Base-by-base conservation (phyloP, 92 coral and sea anemone genomes). In the Zoanthus sociatus region DNA sequence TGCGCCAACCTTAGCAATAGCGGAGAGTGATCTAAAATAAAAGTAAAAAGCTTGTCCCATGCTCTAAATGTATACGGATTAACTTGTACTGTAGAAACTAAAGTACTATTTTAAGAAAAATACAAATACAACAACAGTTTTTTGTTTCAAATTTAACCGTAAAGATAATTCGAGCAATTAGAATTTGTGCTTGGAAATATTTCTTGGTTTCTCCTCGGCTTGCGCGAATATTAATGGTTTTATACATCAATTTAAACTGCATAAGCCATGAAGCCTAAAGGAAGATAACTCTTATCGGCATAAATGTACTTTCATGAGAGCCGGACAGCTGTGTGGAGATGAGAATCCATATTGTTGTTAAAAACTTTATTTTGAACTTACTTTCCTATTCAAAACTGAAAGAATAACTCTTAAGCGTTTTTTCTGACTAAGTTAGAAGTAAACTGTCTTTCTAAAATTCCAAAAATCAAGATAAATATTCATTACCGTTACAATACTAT, bases 111-210 rank as follows among this genome's bases (percentile, higher is more conserved):
- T 63, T 16, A 63, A 63, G 31, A 31, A 30, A 16, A 21, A n/a
- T 30, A 69, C 26, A 20, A 67, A 67, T 9, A 21, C 4, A 20
- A 67, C 21, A 21, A 14, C 74, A 10, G 4, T 69, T 32, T 12
- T 69, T 31, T 26, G 74, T 33, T 69, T 76, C 64, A 15, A 76
- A 76, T 76, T 53, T 21, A 11, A 11, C n/a, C 37, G 51, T 76
- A 51, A 76, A 30, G 45, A 46, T 21, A 15, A 0, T 2, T 69
- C 31, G 21, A 17, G 17, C n/a, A 26, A 26, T 20, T 5, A 4
- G 69, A 16, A 16, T 63, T 17, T 63, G 32, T 63, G 69, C 5
- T 63, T 18, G 8, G 10, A 21, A 63, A 20, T n/a, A 18, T 63
- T n/a, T 17, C 30, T 6, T 17, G 69, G 17, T 63, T 63, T n/a